phyloP scores from a whole-genome alignment of 2,113 vertebrate genomes.

The Gobiocypris rarus region DNA sequence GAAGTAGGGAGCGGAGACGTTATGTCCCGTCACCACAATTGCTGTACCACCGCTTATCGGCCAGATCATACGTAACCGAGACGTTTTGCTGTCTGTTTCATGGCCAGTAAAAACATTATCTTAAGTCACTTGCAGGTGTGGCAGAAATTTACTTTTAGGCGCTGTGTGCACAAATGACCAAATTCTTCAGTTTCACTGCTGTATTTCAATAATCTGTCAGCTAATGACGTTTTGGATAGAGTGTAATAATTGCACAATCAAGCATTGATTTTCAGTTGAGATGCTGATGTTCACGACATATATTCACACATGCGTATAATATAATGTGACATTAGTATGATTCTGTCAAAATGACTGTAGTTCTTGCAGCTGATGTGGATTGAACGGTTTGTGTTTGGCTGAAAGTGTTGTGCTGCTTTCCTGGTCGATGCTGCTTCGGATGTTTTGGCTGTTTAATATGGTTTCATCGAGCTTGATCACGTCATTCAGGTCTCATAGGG shows the following conservation, averaged over 20 bases:
- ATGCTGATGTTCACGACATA: too few species aligned
- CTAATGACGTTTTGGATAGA: not conserved
- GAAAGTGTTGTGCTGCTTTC: not conserved
- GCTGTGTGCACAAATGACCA: too few species aligned
- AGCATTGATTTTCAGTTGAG: not conserved
- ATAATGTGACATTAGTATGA: not conserved
- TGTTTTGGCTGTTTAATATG: not conserved
- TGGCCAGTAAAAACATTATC: too few species aligned
- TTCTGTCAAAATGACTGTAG: not conserved
- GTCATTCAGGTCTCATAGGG: not conserved
- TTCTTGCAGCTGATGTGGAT: not conserved
- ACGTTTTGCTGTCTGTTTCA: too few species aligned
- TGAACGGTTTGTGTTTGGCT: not conserved
- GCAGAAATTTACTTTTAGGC: too few species aligned
- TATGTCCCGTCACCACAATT: too few species aligned
- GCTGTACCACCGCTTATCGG: too few species aligned
- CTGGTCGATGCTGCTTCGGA: not conserved
- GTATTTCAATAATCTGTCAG: too few species aligned
- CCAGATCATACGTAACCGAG: too few species aligned
- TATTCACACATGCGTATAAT: not conserved
- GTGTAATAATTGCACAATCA: not conserved
- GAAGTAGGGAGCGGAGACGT: too few species aligned
- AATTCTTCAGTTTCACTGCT: too few species aligned
- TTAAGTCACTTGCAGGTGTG: too few species aligned
- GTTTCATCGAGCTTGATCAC: not conserved